These are phyloP conservation scores for Sciurus vulgaris DNA, from an alignment of 2,797 vertebrate species.

Conservation along the genomic window DNA sequence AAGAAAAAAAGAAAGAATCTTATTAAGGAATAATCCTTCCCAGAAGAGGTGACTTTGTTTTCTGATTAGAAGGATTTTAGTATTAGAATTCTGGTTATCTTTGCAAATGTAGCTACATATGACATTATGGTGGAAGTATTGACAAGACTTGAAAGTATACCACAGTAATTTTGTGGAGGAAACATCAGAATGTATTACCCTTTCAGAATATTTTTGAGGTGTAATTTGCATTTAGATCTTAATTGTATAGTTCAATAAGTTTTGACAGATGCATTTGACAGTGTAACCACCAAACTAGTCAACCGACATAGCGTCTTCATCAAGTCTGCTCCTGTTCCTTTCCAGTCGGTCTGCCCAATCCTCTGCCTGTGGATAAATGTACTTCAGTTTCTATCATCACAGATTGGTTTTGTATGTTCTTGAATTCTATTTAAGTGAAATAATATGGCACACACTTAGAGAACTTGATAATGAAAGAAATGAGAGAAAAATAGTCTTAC, in stretches of 20 bases:
- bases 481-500: background rate
- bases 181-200: background rate
- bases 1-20: background rate
- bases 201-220: background rate
- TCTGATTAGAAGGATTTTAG: background rate
- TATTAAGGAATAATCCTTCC: background rate
- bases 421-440: slow-evolving; percentile 12
- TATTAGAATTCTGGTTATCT: background rate
- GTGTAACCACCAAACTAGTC: background rate
- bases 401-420: background rate
- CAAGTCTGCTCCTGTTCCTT: background rate
- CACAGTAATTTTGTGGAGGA: background rate
- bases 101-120: background rate
- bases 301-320: background rate
- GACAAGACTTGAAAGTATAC: background rate
- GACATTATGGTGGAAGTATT: background rate
- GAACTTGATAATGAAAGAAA: background rate
- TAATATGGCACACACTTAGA: background rate
- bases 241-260: background rate
- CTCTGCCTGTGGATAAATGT: background rate
- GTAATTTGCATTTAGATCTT: slow-evolving; percentile 24
- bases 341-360: background rate
- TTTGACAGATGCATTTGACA: slow-evolving; percentile 12
- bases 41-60: slow-evolving; percentile 18
- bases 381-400: background rate